phyloP scores from a whole-genome alignment of 1,140 invertebrate genomes.

The Cataglyphis hispanica region DNA sequence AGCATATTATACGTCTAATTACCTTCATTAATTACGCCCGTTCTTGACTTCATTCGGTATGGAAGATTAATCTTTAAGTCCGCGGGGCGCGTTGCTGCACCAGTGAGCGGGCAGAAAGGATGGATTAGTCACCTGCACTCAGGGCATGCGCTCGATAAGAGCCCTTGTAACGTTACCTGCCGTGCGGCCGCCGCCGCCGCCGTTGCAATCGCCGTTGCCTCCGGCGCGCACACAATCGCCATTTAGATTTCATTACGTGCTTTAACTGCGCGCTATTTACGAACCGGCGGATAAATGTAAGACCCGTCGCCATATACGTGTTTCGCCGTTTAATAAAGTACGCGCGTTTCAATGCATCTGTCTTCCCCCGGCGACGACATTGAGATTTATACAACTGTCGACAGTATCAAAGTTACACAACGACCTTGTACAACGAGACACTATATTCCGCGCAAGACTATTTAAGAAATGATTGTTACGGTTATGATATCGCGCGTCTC shows the following conservation, averaged over 20 bases:
- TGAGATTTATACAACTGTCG: constrained; percentile 23
- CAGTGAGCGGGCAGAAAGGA: constrained; percentile 69
- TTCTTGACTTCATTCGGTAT: constrained; percentile 45
- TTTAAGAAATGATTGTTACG: background rate
- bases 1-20: constrained; percentile 41
- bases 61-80: constrained; percentile 48
- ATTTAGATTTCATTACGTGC: constrained; percentile 78
- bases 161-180: constrained; percentile 64
- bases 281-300: constrained; percentile 45
- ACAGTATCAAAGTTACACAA: constrained; percentile 17
- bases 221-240: constrained; percentile 30
- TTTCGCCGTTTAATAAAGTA: constrained; percentile 31
- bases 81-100: constrained; percentile 46
- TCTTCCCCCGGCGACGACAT: constrained; percentile 20
- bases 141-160: constrained; percentile 76
- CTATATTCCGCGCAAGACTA: background rate
- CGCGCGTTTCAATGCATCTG: background rate
- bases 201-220: constrained; percentile 60
- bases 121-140: constrained; percentile 73
- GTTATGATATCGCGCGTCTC: constrained; percentile 16
- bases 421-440: background rate
- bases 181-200: constrained; percentile 34
- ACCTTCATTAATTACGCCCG: constrained; percentile 46
- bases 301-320: constrained; percentile 2
- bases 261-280: constrained; percentile 58